Conservation (phyloP, 2,797 vertebrate genomes). For the Pelochelys cantorii region DNA sequence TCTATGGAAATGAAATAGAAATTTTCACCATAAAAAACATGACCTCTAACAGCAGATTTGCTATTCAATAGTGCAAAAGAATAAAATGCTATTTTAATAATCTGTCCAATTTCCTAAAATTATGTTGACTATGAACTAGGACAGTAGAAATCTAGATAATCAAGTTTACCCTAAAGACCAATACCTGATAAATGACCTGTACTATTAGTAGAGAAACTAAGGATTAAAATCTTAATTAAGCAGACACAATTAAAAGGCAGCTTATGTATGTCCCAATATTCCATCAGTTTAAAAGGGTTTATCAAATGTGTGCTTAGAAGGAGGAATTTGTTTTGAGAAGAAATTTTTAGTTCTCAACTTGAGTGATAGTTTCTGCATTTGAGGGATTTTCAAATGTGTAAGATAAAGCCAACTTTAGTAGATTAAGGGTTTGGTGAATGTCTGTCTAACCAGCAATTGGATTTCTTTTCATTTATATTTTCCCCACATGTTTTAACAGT, state of each 20-base stretch:
- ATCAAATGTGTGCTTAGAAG: not conserved
- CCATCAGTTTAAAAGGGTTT: not conserved
- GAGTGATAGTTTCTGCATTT: not conserved
- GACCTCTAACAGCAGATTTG: slow-evolving; percentile 21
- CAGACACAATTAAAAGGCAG: not conserved
- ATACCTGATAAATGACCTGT: not conserved
- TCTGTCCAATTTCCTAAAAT: slow-evolving; percentile 43
- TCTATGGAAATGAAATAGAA: not conserved
- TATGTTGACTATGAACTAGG: slow-evolving; percentile 18
- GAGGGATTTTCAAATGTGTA: not conserved
- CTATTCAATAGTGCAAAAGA: not conserved
- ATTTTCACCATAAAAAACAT: not conserved
- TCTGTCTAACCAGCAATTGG: not conserved
- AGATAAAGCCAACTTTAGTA: not conserved
- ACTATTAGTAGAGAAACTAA: slow-evolving; percentile 8
- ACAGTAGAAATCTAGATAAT: slow-evolving; percentile 29
- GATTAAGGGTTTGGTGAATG: not conserved
- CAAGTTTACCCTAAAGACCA: not conserved
- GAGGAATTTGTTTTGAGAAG: slow-evolving; percentile 15
- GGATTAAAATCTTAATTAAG: slow-evolving; percentile 59
- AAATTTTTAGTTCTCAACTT: not conserved
- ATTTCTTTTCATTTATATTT: not conserved
- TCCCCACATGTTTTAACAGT: not conserved
- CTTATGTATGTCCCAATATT: not conserved
- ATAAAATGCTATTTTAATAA: slow-evolving; percentile 17